These are phyloP conservation scores for Sycophaga agraensis DNA, from an alignment of 1,140 invertebrate species.

Conservation along the genomic window DNA sequence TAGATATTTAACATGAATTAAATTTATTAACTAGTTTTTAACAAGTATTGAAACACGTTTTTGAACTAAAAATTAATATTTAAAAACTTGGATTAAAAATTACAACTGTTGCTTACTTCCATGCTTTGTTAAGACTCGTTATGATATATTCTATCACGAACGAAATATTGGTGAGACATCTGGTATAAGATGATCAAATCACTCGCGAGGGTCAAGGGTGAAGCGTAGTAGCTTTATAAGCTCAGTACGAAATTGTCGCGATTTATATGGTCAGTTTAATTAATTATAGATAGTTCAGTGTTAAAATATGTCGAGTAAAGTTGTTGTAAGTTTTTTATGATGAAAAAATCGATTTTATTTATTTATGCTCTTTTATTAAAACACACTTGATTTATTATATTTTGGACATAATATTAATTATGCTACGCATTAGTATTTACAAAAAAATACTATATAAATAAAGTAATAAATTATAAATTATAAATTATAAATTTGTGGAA, in stretches of 20 bases:
- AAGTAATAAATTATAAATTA: background rate
- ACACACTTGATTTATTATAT: background rate
- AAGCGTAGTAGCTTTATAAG: conserved; percentile 49
- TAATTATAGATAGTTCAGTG: conserved; percentile 13
- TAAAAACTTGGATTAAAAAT: too few species aligned
- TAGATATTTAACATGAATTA: too few species aligned
- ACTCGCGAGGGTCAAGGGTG: conserved; percentile 42
- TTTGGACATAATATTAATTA: too few species aligned
- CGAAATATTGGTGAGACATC: conserved; percentile 15
- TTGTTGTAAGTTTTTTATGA: conserved; percentile 39
- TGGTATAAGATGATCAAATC: conserved; percentile 15
- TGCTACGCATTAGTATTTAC: too few species aligned
- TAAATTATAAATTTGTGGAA: background rate
- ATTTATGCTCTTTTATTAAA: background rate
- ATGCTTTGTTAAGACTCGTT: background rate
- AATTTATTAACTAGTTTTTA: too few species aligned
- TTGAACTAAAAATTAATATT: too few species aligned
- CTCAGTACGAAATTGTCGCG: conserved; percentile 33
- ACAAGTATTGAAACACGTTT: too few species aligned
- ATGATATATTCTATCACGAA: background rate
- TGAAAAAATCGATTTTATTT: background rate
- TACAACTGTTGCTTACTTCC: too few species aligned
- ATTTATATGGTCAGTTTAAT: conserved; percentile 37
- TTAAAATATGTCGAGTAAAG: conserved; percentile 40
- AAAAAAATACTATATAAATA: background rate